Evolutionary conservation across 2,113 vertebrate species (phyloP), one percentile per base, ranked within the genome.

Genomic region (Petrocephalus zakoni): DNA sequence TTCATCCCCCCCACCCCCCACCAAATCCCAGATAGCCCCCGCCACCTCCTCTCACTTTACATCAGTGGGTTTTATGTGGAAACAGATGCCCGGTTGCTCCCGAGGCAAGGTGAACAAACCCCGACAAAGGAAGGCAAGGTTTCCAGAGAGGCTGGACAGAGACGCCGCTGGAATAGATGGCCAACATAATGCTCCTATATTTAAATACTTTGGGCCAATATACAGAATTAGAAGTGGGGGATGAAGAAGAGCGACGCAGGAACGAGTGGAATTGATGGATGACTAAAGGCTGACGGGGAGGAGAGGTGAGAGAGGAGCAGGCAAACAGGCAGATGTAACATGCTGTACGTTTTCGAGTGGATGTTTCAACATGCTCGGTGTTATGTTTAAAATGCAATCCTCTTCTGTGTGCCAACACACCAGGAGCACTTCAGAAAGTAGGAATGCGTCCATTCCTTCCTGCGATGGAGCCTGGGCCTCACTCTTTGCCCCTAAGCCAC

Each of bases 41-140:
- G 0, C 84, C 25, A 78, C 5, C 87, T 87, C 78, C 89, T 91
- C 84, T 88, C 88, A 78, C 78, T 89, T 64, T 90, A 84, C 87
- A 47, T 86, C 87, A 83, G 53, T 72, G 84, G 22, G 22, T 78
- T 86, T 85, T 56, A 68, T 37, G 52, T 72, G 84, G 87, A 78
- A 87, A 49, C 81, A 91, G 81, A 88, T 88, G 56, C 86, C 89
- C 88, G 1, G 88, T 88, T 87, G 22, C 42, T 85, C 85, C 87
- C 56, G 64, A 88, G 84, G n/a, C 25, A 17, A 83, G 81, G 37
- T 83, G 81, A 83, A n/a, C 19, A 42, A 49, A n/a, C 42, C 2
- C 2, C 19, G 11, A 13, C 17, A 25, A 19, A 52, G 19, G 13
- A 34, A 29, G 51, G 84, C 21, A 29, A 5, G 13, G 15, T 34